These are phyloP conservation scores for Lucilia sericata DNA, from an alignment of 1,140 invertebrate species.

Conservation along the genomic window DNA sequence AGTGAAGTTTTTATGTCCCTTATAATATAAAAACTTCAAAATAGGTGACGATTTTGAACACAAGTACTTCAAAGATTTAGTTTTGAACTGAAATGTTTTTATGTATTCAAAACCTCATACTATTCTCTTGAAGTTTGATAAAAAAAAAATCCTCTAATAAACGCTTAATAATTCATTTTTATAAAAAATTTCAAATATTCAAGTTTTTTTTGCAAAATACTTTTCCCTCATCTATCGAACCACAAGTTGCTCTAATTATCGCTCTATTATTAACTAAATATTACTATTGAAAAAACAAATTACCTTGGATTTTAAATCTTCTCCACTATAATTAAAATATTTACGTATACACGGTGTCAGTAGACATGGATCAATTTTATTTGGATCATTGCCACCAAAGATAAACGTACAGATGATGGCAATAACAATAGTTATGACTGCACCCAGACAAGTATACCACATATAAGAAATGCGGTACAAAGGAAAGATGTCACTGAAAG, in stretches of 20 bases:
- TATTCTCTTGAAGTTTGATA: no score
- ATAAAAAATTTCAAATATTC: no score
- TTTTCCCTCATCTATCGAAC: background rate
- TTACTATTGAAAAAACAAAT: background rate
- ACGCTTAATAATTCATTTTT: no score
- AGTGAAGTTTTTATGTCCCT: no score
- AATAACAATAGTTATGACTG: slow-evolving; percentile 70
- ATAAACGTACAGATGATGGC: slow-evolving; percentile 69
- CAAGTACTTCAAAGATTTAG: no score
- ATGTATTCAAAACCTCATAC: no score
- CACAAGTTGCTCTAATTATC: background rate
- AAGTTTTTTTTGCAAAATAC: no score
- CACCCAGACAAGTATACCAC: slow-evolving; percentile 77
- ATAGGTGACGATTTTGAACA: no score
- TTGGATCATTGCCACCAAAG: slow-evolving; percentile 61
- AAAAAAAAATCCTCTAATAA: no score
- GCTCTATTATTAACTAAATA: background rate
- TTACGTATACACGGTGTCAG: slow-evolving; percentile 64
- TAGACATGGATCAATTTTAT: slow-evolving; percentile 56
- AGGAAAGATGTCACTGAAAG: slow-evolving; percentile 70
- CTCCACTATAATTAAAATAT: slow-evolving; percentile 50
- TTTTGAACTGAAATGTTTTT: no score
- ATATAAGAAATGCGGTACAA: slow-evolving; percentile 77
- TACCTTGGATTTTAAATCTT: slow-evolving; percentile 29
- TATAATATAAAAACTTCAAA: no score